phyloP scores from a whole-genome alignment of 2,888 invertebrate species.

The Leucophora obtusa region DNA sequence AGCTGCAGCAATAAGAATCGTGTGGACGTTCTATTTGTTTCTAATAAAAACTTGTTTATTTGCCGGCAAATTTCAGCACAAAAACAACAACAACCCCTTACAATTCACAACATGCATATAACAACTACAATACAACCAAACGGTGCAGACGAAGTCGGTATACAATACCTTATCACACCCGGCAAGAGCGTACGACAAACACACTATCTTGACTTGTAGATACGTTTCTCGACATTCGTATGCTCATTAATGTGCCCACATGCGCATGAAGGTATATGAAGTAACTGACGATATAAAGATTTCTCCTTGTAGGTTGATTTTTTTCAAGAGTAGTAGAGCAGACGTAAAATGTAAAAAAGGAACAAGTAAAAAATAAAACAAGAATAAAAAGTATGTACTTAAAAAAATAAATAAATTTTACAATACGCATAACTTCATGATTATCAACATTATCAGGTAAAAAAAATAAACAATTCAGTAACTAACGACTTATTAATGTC shows the following conservation, averaged over 20 bases:
- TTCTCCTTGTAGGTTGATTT: conserved; percentile 44
- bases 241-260: conserved; percentile 54
- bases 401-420: conserved; percentile 22
- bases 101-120: not conserved
- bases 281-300: conserved; percentile 33
- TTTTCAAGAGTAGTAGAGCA: conserved; percentile 37
- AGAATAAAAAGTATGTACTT: conserved; percentile 8
- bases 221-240: not conserved
- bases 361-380: conserved; percentile 12
- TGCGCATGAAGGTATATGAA: conserved; percentile 51
- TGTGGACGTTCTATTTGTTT: conserved; percentile 1
- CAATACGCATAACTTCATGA: conserved; percentile 35
- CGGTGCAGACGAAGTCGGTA: not conserved
- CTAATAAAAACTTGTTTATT: conserved; percentile 52
- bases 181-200: conserved; percentile 7
- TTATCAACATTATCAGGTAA: conserved; percentile 9
- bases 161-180: not conserved
- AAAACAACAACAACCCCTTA: conserved; percentile 30
- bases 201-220: conserved; percentile 6
- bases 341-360: conserved; percentile 18
- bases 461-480: conserved; percentile 3
- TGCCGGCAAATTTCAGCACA: conserved; percentile 37
- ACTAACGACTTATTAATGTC: conserved; percentile 26
- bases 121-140: not conserved
- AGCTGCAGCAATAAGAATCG: conserved; percentile 34